phyloP scores from a whole-genome alignment of 2,888 invertebrate genomes.

The Escarpia spicata region DNA sequence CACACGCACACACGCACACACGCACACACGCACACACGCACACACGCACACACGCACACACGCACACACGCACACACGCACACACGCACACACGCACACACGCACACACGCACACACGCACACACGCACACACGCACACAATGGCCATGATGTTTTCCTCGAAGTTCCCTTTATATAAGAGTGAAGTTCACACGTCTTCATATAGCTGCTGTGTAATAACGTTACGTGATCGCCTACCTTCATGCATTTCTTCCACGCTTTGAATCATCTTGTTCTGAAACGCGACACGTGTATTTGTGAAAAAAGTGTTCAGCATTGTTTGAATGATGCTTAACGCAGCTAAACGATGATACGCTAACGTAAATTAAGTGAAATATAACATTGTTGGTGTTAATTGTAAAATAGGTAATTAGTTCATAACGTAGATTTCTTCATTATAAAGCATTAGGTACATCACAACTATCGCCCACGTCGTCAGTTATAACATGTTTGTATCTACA shows the following conservation, averaged over 20 bases:
- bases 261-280: neutral
- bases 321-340: too few relatives aligned
- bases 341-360: too few relatives aligned
- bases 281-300: neutral
- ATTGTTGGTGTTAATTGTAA: too few relatives aligned
- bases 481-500: too few relatives aligned
- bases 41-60: neutral
- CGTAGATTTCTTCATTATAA: too few relatives aligned
- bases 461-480: too few relatives aligned
- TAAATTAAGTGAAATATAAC: too few relatives aligned
- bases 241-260: neutral
- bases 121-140: constrained; percentile 25
- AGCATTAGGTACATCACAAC: too few relatives aligned
- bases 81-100: constrained; percentile 31
- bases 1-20: constrained; percentile 5
- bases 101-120: constrained; percentile 33
- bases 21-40: constrained; percentile 28
- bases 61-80: constrained; percentile 21
- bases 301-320: neutral
- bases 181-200: too few relatives aligned
- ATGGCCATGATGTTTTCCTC: too few relatives aligned
- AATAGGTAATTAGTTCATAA: too few relatives aligned
- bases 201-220: neutral
- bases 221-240: neutral
- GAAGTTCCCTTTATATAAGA: too few relatives aligned